Evolutionary conservation across 2,888 invertebrate species (phyloP).

Genomic region (Ophioninae sp.): DNA sequence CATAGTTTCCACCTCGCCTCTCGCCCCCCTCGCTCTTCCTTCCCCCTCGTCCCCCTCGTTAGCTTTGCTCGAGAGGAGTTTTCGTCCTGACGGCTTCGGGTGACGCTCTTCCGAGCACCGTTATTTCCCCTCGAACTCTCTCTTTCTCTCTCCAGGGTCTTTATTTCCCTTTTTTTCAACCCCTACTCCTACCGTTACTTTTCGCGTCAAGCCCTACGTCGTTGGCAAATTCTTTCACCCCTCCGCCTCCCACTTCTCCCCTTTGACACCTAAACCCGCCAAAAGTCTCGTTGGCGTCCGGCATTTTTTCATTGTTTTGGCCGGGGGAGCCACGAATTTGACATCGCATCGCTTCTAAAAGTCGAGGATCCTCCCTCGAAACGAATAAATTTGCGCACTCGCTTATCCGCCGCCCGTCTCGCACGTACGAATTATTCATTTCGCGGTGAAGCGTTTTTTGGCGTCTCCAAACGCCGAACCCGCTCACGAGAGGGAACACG

Average conservation of each 20-base stretch:
- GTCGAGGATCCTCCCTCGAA: constrained; percentile 48
- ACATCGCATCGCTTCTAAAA: constrained; percentile 53
- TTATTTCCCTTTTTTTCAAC: constrained; percentile 38
- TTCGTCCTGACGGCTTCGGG: constrained; percentile 60
- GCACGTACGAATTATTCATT: constrained; percentile 13
- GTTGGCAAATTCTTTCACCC: constrained; percentile 20
- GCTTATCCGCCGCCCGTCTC: not conserved
- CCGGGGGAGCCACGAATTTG: constrained; percentile 53
- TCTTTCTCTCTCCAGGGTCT: constrained; percentile 40
- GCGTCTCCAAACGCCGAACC: constrained; percentile 53
- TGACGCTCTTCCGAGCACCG: constrained; percentile 56
- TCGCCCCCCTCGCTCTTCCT: not conserved
- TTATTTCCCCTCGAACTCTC: constrained; percentile 58
- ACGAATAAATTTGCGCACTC: not conserved
- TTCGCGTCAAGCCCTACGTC: constrained; percentile 57
- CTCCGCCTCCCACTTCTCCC: constrained; percentile 6
- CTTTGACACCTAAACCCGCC: constrained; percentile 46
- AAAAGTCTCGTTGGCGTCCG: constrained; percentile 49
- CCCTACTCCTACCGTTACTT: constrained; percentile 13
- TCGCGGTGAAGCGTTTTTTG: constrained; percentile 29
- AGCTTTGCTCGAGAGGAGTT: constrained; percentile 27
- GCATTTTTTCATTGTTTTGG: constrained; percentile 63
- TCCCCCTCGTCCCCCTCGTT: not conserved
- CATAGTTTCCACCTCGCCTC: constrained; percentile 19
- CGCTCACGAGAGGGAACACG: constrained; percentile 52